Base-by-base conservation (phyloP, 2,888 invertebrate species). In the Athalia circularis region DNA sequence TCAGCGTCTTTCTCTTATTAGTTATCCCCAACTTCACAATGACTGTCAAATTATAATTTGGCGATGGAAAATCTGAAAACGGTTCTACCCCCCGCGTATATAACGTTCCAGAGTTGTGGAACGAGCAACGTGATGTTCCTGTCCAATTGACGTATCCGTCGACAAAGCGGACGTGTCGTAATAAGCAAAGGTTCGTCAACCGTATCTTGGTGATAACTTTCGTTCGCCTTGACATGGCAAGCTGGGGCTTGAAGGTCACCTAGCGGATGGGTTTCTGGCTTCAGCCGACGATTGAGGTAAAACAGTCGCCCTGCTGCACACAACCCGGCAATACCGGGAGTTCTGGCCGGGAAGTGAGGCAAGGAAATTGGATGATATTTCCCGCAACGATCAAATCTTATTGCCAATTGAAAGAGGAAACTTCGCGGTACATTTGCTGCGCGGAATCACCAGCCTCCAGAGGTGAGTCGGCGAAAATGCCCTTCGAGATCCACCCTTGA, bases 361-460 rank as follows among this genome's bases (percentile, higher is more conserved):
- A 88, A 87, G 88, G 87, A 89, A 88, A 89, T 88, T 89, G 88
- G 87, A 88, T 87, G 88, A 88, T 87, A 88, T 89, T 89, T 88
- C 85, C 87, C 86, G 86, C 86, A 86, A 87, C 88, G 88, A 89
- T 89, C 88, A 88, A 88, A 88, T 88, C 87, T 89, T 88, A 88
- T 88, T 87, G 87, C 87, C 87, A 88, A 88, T 88, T 87, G 87
- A 88, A 88, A 88, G 87, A 87, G 87, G 84, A 88, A 89, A 88
- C 86, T 88, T 88, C 86, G 86, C 86, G 86, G 86, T 87, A 88
- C 87, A 86, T 88, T 88, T 88, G 83, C 86, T 80, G 84, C 83
- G 83, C 85, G 85, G 86, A 88, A 88, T 87, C 85, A 86, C 85
- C 85, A 81, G 80, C 67, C 75, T 75, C 78, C 77, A 80, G 82